Conservation (phyloP, 2,888 invertebrate genomes). For the Euzophera pinguis region DNA sequence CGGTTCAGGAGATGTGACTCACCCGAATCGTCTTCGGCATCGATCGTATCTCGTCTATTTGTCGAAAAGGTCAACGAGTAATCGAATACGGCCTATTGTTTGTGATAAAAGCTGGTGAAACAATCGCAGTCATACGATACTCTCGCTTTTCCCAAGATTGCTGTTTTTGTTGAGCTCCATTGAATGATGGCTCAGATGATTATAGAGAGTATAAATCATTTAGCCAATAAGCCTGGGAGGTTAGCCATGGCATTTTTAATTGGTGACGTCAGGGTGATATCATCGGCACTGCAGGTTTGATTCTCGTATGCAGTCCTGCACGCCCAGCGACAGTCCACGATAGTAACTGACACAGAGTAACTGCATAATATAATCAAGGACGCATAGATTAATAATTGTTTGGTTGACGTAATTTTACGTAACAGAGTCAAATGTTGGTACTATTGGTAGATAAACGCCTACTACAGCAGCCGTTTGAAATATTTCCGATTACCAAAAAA, state of each 20-base stretch:
- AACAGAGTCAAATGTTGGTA: conserved; percentile 31
- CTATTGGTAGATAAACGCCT: conserved; percentile 34
- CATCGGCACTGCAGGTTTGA: conserved; percentile 33
- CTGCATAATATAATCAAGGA: conserved; percentile 25
- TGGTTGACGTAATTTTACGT: conserved; percentile 34
- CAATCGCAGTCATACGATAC: conserved; percentile 26
- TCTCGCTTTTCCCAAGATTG: conserved; percentile 16
- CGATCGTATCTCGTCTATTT: conserved; percentile 62
- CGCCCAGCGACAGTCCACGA: conserved; percentile 24
- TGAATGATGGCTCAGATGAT: conserved; percentile 8
- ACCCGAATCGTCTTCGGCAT: conserved; percentile 60
- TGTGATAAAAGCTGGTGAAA: conserved; percentile 31
- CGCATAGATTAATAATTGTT: no score
- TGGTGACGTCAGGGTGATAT: conserved; percentile 49
- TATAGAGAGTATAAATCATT: conserved; percentile 3
- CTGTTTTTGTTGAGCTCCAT: conserved; percentile 10
- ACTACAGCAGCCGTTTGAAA: conserved; percentile 21
- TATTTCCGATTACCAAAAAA: no score
- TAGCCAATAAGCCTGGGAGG: conserved; percentile 6
- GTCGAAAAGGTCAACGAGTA: conserved; percentile 48
- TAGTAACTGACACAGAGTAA: no score
- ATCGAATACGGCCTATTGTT: conserved; percentile 51
- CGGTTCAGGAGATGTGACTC: conserved; percentile 68
- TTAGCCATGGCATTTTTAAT: conserved; percentile 18
- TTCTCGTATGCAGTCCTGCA: conserved; percentile 24